Evolutionary conservation across 2,888 invertebrate genomes (phyloP), one percentile per base, ranked within the genome.

Genomic region (Tigriopus californicus): DNA sequence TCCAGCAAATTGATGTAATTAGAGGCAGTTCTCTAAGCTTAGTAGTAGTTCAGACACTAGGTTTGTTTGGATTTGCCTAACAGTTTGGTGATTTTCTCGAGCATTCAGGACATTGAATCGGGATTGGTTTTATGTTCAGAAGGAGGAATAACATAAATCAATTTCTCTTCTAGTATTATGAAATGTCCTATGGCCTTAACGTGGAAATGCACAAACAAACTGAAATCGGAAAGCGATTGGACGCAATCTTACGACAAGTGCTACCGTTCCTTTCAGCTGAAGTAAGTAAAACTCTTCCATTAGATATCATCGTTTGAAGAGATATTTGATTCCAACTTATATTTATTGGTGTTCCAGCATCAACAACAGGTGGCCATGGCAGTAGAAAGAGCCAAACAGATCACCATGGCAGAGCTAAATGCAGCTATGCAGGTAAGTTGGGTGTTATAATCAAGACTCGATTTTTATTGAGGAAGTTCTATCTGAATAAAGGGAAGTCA

Each of bases 141-240:
- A 33, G 4, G 33, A 33, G 8, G 8, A 33, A 33, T 33, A 33
- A 8, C 8, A 33, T 33, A 8, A 33, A 33, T 33, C 4, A 20
- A 46, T 75, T 75, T 76, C 70, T 74, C 70, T 85, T 85, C 69
- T 81, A 88, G 88, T 90, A 90, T 76, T 90, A 90, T 75, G 91
- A 91, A 78, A 90, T 91, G 89, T 89, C 89, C 60, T 90, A 89
- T 75, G 89, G 89, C 67, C 80, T 91, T 68, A 89, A 90, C 76
- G 87, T 88, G 68, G 91, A 92, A 77, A 88, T 91, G 85, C 88
- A 89, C 75, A 91, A 91, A 78, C 90, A 89, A 81, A 91, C 92
- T 74, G 95, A 97, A 79, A 94, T 95, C 72, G 91, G 90, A 61
- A 97, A 97, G 77, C 80, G 95, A 73, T 79, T 97, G 71, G 94